Conservation (phyloP, 2,797 vertebrate genomes). For the Gallinago solitaria region DNA sequence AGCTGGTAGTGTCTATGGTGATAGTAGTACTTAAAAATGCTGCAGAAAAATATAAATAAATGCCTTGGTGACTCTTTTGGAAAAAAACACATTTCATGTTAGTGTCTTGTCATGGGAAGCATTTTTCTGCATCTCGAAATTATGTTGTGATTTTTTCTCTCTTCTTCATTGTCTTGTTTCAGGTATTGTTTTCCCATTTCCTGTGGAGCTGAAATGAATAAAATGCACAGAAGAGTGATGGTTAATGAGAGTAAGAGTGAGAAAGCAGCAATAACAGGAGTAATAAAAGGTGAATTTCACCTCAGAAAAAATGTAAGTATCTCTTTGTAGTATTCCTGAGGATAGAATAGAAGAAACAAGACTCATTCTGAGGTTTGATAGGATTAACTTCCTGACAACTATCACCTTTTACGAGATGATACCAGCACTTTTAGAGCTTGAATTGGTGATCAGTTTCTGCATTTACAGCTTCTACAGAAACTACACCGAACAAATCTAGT, state of each 20-base stretch:
- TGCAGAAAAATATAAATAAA: not conserved
- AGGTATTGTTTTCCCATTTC: not conserved
- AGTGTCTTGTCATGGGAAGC: not conserved
- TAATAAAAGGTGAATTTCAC: not conserved
- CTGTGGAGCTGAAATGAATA: not conserved
- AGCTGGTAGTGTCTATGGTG: not conserved
- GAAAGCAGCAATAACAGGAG: not conserved
- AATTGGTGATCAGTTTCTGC: not conserved
- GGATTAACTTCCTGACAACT: not conserved
- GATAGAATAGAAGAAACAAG: not conserved
- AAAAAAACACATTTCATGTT: accelerated
- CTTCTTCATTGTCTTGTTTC: not conserved
- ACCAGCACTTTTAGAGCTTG: not conserved
- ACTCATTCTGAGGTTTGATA: not conserved
- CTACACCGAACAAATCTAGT: not conserved
- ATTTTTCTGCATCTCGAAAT: not conserved
- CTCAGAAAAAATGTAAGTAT: not conserved
- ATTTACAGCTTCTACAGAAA: not conserved
- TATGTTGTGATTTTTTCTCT: not conserved
- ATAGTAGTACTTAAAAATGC: not conserved
- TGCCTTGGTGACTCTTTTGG: not conserved
- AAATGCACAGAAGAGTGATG: not conserved
- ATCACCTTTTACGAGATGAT: not conserved
- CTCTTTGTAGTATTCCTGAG: not conserved
- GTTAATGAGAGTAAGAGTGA: not conserved